A percentile compares a stretch with the other conserved stretches of the same genome.
Evolutionary conservation across 2,113 vertebrate species (phyloP).

Genomic region (Tachysurus fulvidraco): DNA sequence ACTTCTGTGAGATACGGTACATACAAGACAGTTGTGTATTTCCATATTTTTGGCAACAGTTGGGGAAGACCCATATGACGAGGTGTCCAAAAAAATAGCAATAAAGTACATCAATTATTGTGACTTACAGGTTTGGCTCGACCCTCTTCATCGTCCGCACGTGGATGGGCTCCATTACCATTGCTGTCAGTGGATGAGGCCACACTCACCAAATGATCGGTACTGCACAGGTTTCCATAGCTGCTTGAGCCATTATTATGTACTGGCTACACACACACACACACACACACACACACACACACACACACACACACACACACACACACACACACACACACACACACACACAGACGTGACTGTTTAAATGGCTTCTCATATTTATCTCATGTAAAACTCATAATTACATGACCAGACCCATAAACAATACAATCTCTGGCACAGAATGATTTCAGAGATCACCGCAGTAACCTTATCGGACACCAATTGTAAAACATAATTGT

Average conservation of each 20-base stretch:
- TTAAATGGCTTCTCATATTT: neutral
- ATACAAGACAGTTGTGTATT: neutral
- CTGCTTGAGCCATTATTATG: slow-evolving; percentile 87
- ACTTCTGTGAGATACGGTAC: too few relatives aligned
- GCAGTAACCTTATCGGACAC: too few relatives aligned
- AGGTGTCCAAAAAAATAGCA: neutral
- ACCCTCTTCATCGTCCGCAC: slow-evolving; percentile 70
- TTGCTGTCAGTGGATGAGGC: slow-evolving; percentile 88
- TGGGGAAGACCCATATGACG: neutral
- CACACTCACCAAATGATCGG: slow-evolving; percentile 83
- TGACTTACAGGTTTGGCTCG: slow-evolving; percentile 80
- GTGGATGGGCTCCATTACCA: slow-evolving; percentile 63
- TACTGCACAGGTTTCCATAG: slow-evolving; percentile 87
- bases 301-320: neutral
- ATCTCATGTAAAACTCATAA: neutral
- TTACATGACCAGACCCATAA: neutral
- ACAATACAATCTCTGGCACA: neutral
- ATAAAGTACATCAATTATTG: neutral
- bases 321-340: neutral
- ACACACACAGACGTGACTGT: neutral
- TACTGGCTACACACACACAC: slow-evolving; percentile 76
- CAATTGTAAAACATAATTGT: too few relatives aligned
- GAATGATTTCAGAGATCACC: neutral
- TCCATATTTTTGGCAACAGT: neutral
- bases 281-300: too few relatives aligned